phyloP scores from a whole-genome alignment of 2,797 vertebrate genomes.

The Acrocephalus scirpaceus region DNA sequence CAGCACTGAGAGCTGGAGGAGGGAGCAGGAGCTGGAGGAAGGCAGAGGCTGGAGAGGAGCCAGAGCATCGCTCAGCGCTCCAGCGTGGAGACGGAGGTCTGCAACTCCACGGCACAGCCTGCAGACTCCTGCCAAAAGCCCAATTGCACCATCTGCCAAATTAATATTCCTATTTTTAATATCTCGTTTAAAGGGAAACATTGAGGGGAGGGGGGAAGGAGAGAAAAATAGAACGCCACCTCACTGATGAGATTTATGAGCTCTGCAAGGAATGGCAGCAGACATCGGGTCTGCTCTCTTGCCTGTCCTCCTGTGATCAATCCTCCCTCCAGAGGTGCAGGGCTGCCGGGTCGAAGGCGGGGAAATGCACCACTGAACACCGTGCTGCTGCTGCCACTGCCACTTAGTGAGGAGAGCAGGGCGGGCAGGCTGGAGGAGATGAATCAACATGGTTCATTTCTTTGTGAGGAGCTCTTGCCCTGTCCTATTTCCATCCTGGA shows the following conservation, averaged over 20 bases:
- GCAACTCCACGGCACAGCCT: neutral
- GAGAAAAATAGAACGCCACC: neutral
- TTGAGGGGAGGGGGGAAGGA: neutral
- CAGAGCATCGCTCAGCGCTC: constrained; percentile 49
- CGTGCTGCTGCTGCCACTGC: constrained; percentile 45
- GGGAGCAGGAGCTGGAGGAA: constrained; percentile 27
- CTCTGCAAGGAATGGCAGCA: neutral
- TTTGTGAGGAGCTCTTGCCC: neutral
- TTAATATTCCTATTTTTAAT: constrained; percentile 75
- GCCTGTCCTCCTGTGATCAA: neutral
- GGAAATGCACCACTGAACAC: constrained; percentile 30
- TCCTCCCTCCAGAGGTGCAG: constrained; percentile 27
- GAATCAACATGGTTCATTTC: constrained; percentile 2
- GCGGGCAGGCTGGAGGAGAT: neutral
- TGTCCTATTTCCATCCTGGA: neutral
- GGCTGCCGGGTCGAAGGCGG: neutral
- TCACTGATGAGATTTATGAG: neutral
- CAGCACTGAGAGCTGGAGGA: neutral
- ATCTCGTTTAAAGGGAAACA: constrained; percentile 44
- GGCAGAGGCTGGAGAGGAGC: constrained; percentile 50
- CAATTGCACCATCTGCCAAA: constrained; percentile 73
- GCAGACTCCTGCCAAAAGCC: constrained; percentile 67
- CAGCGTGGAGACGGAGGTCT: constrained; percentile 47
- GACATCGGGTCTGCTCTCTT: neutral
- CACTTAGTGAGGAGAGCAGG: constrained; percentile 3